phyloP scores from a whole-genome alignment of 2,888 invertebrate genomes.

The Sarcophaga rosellei region DNA sequence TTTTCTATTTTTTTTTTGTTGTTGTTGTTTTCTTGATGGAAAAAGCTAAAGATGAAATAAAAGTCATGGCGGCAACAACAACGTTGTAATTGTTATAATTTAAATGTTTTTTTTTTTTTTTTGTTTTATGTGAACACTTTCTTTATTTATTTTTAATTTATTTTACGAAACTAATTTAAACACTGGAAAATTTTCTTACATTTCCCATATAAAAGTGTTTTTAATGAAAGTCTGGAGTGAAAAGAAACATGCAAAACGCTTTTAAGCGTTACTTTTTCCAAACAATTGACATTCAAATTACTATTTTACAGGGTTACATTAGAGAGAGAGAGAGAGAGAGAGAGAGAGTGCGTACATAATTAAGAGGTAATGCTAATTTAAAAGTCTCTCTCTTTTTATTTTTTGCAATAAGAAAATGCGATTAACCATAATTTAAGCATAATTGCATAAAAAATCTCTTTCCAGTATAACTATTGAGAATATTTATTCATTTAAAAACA shows the following conservation, averaged over 20 bases:
- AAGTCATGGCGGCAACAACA: conserved; percentile 22
- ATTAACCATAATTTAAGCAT: too few relatives aligned
- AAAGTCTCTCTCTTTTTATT: neutral
- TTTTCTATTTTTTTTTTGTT: neutral
- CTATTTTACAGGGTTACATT: neutral
- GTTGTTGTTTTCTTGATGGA: neutral
- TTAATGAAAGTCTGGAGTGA: neutral
- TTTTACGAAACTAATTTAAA: conserved; percentile 5
- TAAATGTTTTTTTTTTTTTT: neutral
- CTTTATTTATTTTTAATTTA: conserved; percentile 7
- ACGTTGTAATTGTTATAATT: conserved; percentile 4
- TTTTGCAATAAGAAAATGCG: too few relatives aligned
- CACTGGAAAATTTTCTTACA: neutral
- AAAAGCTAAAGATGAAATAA: conserved; percentile 21
- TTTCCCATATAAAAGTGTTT: neutral
- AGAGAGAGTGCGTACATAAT: neutral
- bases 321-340: neutral
- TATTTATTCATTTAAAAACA: neutral
- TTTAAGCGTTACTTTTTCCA: neutral
- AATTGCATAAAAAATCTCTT: neutral
- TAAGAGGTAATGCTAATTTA: neutral
- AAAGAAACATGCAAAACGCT: neutral
- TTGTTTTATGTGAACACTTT: neutral
- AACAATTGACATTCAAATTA: neutral
- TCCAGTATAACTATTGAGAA: neutral